phyloP scores from a whole-genome alignment of 30 jellyfish, hydroid and myxozoan species.

The Aurelia coerulea region DNA sequence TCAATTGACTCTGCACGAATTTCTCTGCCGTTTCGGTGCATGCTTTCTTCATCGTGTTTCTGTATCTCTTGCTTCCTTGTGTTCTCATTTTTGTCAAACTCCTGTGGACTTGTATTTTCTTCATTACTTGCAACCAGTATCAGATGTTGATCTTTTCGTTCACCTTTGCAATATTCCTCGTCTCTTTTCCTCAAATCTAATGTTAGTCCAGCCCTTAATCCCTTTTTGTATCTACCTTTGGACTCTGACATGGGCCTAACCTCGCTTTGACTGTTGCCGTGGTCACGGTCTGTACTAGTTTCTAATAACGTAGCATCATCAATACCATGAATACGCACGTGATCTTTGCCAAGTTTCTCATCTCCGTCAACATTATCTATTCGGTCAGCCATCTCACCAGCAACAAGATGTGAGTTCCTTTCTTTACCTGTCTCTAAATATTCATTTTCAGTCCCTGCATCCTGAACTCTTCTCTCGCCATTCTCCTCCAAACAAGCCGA shows the following conservation, averaged over 20 bases:
- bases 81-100: background rate
- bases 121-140: slow-evolving; percentile 1
- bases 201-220: background rate
- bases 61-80: no score
- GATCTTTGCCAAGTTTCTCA: background rate
- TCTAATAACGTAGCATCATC: no score
- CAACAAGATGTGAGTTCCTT: background rate
- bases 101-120: background rate
- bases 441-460: background rate
- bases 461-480: background rate
- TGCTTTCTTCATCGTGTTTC: no score
- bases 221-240: background rate
- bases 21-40: no score
- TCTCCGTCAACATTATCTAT: background rate
- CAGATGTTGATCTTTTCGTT: background rate
- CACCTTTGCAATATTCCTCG: no score
- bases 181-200: no score
- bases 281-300: background rate
- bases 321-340: no score
- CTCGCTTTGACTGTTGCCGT: background rate
- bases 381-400: background rate
- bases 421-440: background rate
- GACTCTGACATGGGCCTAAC: background rate
- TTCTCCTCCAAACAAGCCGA: background rate
- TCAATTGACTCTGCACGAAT: no score